These are phyloP conservation scores for Phrynosoma blainvillii DNA, from an alignment of 2,113 vertebrate genomes.

Conservation along the genomic window DNA sequence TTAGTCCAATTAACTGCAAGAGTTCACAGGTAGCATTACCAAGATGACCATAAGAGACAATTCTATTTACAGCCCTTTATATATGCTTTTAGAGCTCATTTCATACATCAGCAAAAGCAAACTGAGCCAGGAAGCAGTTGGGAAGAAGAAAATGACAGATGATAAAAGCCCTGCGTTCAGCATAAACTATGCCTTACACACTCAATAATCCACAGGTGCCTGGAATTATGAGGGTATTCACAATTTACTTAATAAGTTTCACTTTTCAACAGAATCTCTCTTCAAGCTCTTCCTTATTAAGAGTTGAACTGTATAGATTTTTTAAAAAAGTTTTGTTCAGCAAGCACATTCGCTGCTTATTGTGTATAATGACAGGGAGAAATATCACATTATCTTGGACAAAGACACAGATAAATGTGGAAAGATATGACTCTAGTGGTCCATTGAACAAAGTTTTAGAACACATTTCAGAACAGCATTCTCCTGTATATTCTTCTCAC, in stretches of 20 bases:
- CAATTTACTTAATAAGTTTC: slow-evolving; percentile 2
- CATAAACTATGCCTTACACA: neutral
- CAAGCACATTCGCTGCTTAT: neutral
- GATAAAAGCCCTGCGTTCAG: slow-evolving; percentile 9
- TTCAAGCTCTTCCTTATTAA: slow-evolving; percentile 2
- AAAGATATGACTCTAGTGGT: neutral
- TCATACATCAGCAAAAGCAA: neutral
- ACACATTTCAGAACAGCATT: neutral
- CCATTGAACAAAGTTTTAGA: neutral
- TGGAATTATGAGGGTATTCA: slow-evolving; percentile 1
- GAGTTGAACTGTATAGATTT: neutral
- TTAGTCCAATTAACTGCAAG: slow-evolving; percentile 13
- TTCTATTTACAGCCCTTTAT: slow-evolving; percentile 1
- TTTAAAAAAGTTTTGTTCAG: slow-evolving; percentile 25
- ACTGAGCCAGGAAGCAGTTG: neutral
- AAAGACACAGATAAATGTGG: slow-evolving; percentile 1
- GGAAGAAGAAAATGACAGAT: slow-evolving; percentile 21
- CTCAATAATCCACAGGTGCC: neutral
- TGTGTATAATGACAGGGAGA: slow-evolving; percentile 9
- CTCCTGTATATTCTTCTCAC: neutral
- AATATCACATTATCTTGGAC: neutral
- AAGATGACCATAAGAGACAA: slow-evolving; percentile 13
- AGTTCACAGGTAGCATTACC: slow-evolving; percentile 15
- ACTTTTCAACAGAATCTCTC: neutral
- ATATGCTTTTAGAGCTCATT: slow-evolving; percentile 17